Conservation (phyloP, 2,797 vertebrate genomes). For the Eulemur rubriventer region DNA sequence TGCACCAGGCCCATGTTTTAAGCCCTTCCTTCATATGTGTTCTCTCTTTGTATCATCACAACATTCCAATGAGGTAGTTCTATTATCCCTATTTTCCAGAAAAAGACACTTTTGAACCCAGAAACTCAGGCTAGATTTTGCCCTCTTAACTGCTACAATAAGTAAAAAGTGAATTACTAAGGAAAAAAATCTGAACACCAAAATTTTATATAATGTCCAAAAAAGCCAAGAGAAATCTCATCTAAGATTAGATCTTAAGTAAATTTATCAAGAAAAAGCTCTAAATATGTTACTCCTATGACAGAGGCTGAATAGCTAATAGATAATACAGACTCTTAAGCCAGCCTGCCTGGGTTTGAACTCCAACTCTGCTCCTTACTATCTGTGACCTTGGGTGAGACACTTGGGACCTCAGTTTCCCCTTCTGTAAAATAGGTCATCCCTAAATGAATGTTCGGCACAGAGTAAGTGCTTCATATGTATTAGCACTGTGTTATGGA, state of each 20-base stretch:
- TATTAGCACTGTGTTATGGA: not conserved
- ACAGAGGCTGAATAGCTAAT: not conserved
- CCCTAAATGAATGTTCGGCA: not conserved
- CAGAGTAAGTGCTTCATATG: not conserved
- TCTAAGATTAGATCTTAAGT: not conserved
- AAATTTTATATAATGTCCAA: not conserved
- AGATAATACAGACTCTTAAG: not conserved
- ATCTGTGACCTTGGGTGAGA: not conserved
- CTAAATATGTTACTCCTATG: not conserved
- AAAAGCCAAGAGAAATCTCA: not conserved
- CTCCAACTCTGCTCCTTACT: not conserved
- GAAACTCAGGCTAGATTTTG: not conserved
- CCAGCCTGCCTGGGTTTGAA: not conserved
- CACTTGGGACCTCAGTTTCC: not conserved
- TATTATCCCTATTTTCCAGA: not conserved
- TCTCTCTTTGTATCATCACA: not conserved
- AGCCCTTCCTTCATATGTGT: not conserved
- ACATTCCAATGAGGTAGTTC: not conserved
- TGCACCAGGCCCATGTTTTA: not conserved
- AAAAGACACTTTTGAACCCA: not conserved
- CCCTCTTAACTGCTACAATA: not conserved
- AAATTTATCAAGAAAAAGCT: not conserved
- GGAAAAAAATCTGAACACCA: not conserved
- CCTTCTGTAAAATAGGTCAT: not conserved
- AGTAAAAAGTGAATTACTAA: not conserved